phyloP scores from a whole-genome alignment of 2,797 vertebrate species.

The Falco peregrinus region DNA sequence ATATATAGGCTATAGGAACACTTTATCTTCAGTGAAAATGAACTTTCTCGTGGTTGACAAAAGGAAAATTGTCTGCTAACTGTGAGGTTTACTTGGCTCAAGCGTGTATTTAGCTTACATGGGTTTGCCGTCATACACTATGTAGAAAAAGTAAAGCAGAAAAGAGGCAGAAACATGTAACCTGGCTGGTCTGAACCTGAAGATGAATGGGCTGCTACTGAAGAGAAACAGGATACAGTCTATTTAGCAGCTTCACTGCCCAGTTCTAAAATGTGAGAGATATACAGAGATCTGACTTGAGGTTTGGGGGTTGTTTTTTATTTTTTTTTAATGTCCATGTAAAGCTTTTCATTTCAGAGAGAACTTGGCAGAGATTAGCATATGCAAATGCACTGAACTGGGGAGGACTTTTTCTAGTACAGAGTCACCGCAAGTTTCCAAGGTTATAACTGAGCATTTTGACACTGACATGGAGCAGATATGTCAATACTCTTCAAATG shows the following conservation, averaged over 20 bases:
- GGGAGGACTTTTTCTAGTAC: neutral
- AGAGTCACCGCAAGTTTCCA: conserved; percentile 10
- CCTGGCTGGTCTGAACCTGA: conserved; percentile 73
- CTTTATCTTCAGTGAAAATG: conserved; percentile 14
- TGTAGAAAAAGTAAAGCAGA: conserved; percentile 55
- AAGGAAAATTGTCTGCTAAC: conserved; percentile 50
- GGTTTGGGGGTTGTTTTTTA: neutral
- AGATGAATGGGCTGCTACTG: conserved; percentile 90
- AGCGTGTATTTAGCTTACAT: neutral
- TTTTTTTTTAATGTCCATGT: neutral
- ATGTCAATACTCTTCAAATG: conserved; percentile 13
- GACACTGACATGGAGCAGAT: neutral
- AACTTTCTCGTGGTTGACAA: conserved; percentile 43
- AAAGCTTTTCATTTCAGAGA: conserved; percentile 53
- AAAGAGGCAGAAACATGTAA: conserved; percentile 66
- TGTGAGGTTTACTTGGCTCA: conserved; percentile 18
- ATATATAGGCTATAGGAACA: neutral
- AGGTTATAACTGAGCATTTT: neutral
- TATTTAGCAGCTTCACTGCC: conserved; percentile 83
- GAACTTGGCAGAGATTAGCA: conserved; percentile 54
- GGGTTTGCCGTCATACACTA: conserved; percentile 21
- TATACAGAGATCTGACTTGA: conserved; percentile 55
- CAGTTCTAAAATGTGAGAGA: conserved; percentile 70
- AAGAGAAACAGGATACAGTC: conserved; percentile 89
- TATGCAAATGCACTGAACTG: neutral